Conservation (phyloP, 1,140 invertebrate species). For the Pogonomyrmex californicus region DNA sequence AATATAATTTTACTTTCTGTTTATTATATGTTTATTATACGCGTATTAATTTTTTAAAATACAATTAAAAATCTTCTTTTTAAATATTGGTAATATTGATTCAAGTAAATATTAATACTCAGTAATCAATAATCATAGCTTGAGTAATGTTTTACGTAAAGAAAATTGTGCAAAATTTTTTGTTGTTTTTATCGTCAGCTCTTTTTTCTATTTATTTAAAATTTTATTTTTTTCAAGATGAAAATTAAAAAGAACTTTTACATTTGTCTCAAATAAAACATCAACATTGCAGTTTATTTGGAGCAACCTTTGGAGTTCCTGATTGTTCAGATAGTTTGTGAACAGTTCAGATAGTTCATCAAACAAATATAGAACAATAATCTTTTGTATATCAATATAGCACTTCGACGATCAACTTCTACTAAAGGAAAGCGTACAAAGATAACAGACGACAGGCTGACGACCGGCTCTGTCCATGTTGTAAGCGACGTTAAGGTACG, state of each 20-base stretch:
- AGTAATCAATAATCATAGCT: neutral
- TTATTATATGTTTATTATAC: too few relatives aligned
- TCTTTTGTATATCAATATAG: neutral
- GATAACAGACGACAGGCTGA: constrained; percentile 25
- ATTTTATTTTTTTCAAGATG: neutral
- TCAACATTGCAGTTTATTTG: neutral
- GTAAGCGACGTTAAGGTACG: constrained; percentile 47
- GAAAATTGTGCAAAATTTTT: neutral
- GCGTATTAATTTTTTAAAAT: neutral
- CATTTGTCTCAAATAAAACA: neutral
- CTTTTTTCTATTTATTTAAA: neutral
- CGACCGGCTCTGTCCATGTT: constrained; percentile 28
- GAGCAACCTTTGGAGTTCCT: neutral
- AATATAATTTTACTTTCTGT: neutral
- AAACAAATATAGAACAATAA: neutral
- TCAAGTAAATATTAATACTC: neutral
- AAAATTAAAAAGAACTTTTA: neutral
- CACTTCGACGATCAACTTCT: neutral
- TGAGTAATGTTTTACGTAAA: neutral
- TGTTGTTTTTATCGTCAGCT: neutral
- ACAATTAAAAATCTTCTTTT: neutral
- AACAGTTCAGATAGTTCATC: neutral
- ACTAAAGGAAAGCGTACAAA: neutral
- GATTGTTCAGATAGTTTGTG: neutral
- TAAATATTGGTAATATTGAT: neutral